A percentile compares a stretch with the other conserved stretches of the same genome.
These are phyloP conservation scores for Ceyx erithaca DNA, from an alignment of 2,797 vertebrate species.

Conservation along the genomic window DNA sequence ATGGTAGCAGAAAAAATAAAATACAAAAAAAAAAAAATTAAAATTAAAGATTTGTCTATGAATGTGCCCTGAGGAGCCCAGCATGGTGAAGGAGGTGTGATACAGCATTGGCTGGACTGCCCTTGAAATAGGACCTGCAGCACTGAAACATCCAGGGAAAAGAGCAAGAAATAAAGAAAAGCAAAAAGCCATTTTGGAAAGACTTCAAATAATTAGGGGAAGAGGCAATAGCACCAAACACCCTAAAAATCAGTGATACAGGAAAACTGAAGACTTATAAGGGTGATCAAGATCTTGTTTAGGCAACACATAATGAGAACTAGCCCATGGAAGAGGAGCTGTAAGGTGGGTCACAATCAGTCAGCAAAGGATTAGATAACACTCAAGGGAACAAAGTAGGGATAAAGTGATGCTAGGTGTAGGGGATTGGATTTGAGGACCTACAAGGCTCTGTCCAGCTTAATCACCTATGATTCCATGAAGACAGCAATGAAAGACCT, in stretches of 20 bases:
- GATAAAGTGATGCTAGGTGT: conserved; percentile 41
- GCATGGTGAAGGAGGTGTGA: neutral
- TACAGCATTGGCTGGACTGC: neutral
- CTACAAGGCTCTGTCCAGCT: conserved; percentile 31
- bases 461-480: conserved; percentile 52
- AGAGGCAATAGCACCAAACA: neutral
- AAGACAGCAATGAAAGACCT: conserved; percentile 55
- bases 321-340: conserved; percentile 10
- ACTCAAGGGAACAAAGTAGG: neutral
- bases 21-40: neutral
- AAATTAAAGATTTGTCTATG: neutral
- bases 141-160: neutral
- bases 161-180: neutral
- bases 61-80: neutral
- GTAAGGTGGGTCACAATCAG: conserved; percentile 44
- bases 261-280: neutral
- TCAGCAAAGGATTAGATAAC: conserved; percentile 61
- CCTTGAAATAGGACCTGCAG: neutral
- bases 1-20: neutral
- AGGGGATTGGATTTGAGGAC: conserved; percentile 4
- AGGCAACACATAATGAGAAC: neutral
- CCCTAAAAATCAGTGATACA: neutral
- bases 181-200: neutral
- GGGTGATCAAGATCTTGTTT: neutral
- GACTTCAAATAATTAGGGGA: neutral